Evolutionary conservation across 2,888 invertebrate species (phyloP), one percentile per base, ranked within the genome.

Genomic region (Poecilus cupreus): DNA sequence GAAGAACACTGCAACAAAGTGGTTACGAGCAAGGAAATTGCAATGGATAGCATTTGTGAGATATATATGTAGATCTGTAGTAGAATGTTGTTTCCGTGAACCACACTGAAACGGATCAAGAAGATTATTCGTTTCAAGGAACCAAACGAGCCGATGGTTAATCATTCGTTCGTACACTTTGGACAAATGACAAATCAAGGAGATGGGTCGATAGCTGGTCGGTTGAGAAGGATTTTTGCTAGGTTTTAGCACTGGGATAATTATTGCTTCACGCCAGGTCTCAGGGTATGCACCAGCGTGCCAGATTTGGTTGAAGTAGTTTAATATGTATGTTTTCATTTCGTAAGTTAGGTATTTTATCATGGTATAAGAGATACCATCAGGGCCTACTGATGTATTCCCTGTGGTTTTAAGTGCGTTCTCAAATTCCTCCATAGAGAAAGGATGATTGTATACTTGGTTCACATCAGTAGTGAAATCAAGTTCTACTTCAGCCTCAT

Each of bases 131-230:
- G 3, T 11, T 74, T 74, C 74, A 13, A 74, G 49, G 10, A 43
- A 46, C 72, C 72, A 72, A n/a, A n/a, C n/a, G n/a, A n/a, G n/a
- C n/a, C n/a, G n/a, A 32, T 51, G 32, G 76, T 76, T 76, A 10
- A 76, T 51, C 54, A 51, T 76, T 51, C 54, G n/a, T 32, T n/a
- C n/a, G n/a, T n/a, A n/a, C n/a, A n/a, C n/a, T n/a, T n/a, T n/a
- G n/a, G n/a, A n/a, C n/a, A n/a, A n/a, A n/a, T n/a, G n/a, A n/a
- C n/a, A n/a, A n/a, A n/a, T n/a, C n/a, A n/a, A n/a, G n/a, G n/a
- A n/a, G n/a, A n/a, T n/a, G n/a, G n/a, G n/a, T n/a, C n/a, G n/a
- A n/a, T n/a, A n/a, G n/a, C n/a, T n/a, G n/a, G 78, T 13, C 20
- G 78, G 78, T 11, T 78, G 24, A 11, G 24, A 10, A 3, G 37